Base-by-base conservation (phyloP, 53 echinoderm and acorn worm species). In the Echinarachnius parma region DNA sequence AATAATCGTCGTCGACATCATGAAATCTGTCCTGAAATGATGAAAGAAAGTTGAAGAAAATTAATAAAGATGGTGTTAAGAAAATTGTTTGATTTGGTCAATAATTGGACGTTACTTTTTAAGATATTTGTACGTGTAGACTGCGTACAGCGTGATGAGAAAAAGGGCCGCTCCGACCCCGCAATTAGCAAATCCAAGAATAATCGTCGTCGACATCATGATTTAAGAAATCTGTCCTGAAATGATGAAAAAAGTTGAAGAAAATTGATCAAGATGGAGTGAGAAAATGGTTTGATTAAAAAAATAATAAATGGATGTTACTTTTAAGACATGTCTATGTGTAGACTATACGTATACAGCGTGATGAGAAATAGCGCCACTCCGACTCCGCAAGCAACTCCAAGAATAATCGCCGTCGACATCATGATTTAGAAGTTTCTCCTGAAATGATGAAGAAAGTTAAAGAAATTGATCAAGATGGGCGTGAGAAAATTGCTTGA, bases 121-220 rank as follows among this genome's bases (percentile, higher is more conserved):
- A n/a, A n/a, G n/a, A n/a, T n/a, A n/a, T n/a, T n/a, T n/a, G 50
- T 67, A 67, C 14, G 67, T 31, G 32, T 67, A 67, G 28, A 67
- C 67, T 7, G 32, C 50, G 50, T 67, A 67, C 9, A 67, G 67
- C 0, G 67, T 49, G 32, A 49, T 49, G 21, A 67, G 50, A 24
- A 67, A 67, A 7, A 67, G 48, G 9, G 67, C 67, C 5, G 48
- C 67, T 4, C 67, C 67, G 3, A 67, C 26, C n/a, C 67, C 67
- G 67, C 67, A 67, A n/a, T n/a, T n/a, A n/a, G 50, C 67, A 9
- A 67, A 23, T 28, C 67, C 67, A 21, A 67, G 67, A 16, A 67
- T 49, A 18, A 67, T 49, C 5, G 67, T 67, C 19, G 67, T 67
- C 10, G 67, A 48, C 50, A 49, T 21, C 67, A 48, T 67, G 26